Conservation (phyloP, 2,797 vertebrate species). For the Rhodeus uyekii region DNA sequence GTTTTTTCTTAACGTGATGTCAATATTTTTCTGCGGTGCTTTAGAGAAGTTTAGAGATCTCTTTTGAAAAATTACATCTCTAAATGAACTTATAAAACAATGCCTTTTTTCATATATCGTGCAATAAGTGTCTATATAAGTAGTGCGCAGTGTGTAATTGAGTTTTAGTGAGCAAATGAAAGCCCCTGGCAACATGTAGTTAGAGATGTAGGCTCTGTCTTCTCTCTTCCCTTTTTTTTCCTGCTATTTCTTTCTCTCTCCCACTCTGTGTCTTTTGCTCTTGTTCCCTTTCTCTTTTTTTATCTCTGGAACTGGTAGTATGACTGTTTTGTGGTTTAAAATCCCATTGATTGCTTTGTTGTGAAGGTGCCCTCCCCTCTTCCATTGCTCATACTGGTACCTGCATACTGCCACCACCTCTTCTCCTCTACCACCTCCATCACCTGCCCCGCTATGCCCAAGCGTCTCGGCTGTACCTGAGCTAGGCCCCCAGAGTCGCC, state of each 20-base stretch:
- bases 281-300: conserved; percentile 44
- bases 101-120: not conserved
- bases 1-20: not conserved
- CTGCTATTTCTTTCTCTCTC: conserved; percentile 39
- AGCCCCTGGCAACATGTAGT: conserved; percentile 62
- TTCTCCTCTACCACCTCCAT: conserved; percentile 77
- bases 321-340: conserved; percentile 80
- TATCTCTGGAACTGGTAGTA: conserved; percentile 72
- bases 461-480: conserved; percentile 78
- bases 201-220: conserved; percentile 63
- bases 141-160: not conserved
- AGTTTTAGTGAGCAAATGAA: conserved; percentile 57
- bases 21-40: not conserved
- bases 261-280: conserved; percentile 62
- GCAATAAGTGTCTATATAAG: not conserved
- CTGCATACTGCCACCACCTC: conserved; percentile 77
- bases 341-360: conserved; percentile 88
- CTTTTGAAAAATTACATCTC: not conserved
- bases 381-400: conserved; percentile 86
- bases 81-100: not conserved
- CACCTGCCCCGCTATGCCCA: conserved; percentile 77
- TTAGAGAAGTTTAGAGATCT: not conserved
- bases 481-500: conserved; percentile 73
- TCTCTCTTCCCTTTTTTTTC: conserved; percentile 52
- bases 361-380: conserved; percentile 86